phyloP scores from a whole-genome alignment of 2,113 vertebrate species.

The Platysteira castanea region DNA sequence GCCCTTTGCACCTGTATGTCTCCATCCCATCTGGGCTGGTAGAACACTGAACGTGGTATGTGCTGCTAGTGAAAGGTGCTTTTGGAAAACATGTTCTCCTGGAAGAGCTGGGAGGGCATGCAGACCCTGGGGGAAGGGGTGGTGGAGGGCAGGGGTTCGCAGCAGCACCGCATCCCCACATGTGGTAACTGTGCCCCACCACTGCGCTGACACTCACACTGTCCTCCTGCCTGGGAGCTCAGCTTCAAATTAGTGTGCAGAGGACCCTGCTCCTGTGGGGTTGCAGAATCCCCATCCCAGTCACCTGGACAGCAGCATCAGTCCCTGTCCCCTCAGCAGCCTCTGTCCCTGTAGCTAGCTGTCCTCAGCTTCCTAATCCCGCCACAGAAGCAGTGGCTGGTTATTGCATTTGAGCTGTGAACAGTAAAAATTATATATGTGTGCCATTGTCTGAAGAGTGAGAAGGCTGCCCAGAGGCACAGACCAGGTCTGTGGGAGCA shows the following conservation, averaged over 20 bases:
- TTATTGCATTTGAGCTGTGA: neutral
- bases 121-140: fast-evolving
- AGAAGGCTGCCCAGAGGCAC: neutral
- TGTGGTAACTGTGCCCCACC: neutral
- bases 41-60: fast-evolving
- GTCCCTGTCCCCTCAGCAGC: neutral
- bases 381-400: fast-evolving
- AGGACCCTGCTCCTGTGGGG: neutral
- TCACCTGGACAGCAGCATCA: neutral
- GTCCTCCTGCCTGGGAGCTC: neutral
- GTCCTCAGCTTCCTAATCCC: neutral
- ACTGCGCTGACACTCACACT: fast-evolving
- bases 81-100: neutral
- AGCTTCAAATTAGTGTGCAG: fast-evolving
- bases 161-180: fast-evolving
- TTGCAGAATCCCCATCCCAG: fast-evolving
- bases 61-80: neutral
- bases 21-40: neutral
- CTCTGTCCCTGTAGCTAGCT: neutral
- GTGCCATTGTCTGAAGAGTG: neutral
- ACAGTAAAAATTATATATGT: neutral
- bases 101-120: neutral
- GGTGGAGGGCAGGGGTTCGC: neutral
- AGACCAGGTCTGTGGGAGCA: neutral
- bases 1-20: neutral